Conservation (phyloP, 1,140 invertebrate genomes). For the Cydia fagiglandana region DNA sequence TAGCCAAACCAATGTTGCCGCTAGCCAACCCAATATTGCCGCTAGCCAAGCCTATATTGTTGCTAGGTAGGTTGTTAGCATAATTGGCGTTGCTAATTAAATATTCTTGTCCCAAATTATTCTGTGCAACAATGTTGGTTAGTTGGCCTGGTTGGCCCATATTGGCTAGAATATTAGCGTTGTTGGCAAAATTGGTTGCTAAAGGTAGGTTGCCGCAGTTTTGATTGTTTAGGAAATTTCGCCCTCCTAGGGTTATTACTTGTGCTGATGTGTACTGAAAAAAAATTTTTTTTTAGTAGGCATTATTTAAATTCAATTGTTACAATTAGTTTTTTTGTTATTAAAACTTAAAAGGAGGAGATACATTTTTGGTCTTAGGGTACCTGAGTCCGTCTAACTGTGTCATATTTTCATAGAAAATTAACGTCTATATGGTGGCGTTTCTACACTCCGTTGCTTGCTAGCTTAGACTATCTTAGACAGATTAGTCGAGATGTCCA, state of each 20-base stretch:
- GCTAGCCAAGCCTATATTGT: not conserved
- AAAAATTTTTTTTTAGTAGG: not conserved
- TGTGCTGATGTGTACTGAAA: conserved; percentile 17
- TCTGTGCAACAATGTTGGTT: not conserved
- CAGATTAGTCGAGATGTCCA: no score
- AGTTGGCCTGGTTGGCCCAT: conserved; percentile 13
- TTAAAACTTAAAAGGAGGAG: no score
- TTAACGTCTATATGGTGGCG: no score
- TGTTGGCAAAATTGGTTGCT: not conserved
- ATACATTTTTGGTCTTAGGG: no score
- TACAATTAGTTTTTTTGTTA: not conserved
- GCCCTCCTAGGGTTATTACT: not conserved
- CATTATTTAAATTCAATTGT: not conserved
- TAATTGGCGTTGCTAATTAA: not conserved
- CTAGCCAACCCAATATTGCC: conserved; percentile 2
- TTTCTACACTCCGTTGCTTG: no score
- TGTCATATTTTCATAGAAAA: no score
- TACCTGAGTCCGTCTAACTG: no score
- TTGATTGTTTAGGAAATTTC: conserved; percentile 16
- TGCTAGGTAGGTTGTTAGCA: not conserved
- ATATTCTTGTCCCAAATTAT: conserved; percentile 6
- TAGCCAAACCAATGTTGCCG: not conserved
- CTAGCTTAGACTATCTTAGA: no score
- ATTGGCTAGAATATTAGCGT: not conserved
- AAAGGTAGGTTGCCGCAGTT: not conserved